Percentiles rank a stretch among this genome's conserved stretches.
Evolutionary conservation across 2,888 invertebrate genomes (phyloP).

Genomic region (Microdon myrmicae): DNA sequence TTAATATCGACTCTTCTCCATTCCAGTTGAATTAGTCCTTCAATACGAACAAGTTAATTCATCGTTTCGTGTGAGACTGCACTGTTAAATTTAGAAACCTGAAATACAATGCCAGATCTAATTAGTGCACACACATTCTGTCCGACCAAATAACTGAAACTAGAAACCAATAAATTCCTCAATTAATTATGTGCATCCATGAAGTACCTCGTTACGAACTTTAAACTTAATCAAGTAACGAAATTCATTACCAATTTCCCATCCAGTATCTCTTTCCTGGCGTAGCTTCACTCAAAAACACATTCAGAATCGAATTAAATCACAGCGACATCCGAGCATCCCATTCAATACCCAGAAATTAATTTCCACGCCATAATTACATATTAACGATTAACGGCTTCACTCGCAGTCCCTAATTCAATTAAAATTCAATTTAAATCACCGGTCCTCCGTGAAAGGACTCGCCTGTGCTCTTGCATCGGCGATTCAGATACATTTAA

Average conservation of each 20-base stretch:
- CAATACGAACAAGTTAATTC: no score
- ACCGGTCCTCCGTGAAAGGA: no score
- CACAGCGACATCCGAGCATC: slow-evolving; percentile 21
- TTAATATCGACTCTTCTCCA: no score
- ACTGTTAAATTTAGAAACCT: no score
- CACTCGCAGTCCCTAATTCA: slow-evolving; percentile 47
- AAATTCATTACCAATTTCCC: slow-evolving; percentile 39
- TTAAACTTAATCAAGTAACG: slow-evolving; percentile 40
- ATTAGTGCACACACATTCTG: no score
- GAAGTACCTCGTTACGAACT: slow-evolving; percentile 25
- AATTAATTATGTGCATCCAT: slow-evolving; percentile 35
- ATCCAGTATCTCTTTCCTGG: slow-evolving; percentile 41
- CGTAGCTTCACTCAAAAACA: no score
- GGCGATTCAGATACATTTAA: slow-evolving; percentile 41
- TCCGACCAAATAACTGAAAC: slow-evolving; percentile 33
- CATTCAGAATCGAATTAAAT: no score
- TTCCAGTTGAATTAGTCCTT: no score
- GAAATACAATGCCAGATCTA: no score
- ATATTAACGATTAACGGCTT: slow-evolving; percentile 49
- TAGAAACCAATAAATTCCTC: slow-evolving; percentile 26
- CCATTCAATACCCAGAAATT: slow-evolving; percentile 47
- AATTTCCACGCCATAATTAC: slow-evolving; percentile 51
- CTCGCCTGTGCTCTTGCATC: no score
- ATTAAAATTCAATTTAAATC: slow-evolving; percentile 50
- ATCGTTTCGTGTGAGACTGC: no score